Conservation (phyloP, 2,113 vertebrate species). For the Spea multiplicata region DNA sequence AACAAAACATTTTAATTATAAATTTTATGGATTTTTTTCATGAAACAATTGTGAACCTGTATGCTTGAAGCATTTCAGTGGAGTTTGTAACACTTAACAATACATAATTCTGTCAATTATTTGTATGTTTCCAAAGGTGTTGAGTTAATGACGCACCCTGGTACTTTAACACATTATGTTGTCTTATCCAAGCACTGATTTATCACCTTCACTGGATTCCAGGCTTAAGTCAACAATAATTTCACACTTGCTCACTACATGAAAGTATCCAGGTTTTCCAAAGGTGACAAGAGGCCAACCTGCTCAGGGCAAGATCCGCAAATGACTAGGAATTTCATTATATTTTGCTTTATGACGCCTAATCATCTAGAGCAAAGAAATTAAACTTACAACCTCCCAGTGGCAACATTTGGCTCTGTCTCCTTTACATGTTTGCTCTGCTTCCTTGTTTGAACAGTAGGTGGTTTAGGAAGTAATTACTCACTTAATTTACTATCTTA, state of each 20-base stretch:
- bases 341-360: not conserved
- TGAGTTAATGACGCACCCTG: constrained; percentile 16
- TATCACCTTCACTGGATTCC: constrained; percentile 32
- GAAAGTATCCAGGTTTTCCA: constrained; percentile 30
- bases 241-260: constrained; percentile 31
- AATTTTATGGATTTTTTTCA: too few species aligned
- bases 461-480: constrained; percentile 10
- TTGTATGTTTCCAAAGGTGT: constrained; percentile 35
- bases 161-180: constrained; percentile 39
- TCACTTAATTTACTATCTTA: constrained; percentile 1
- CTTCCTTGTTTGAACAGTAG: not conserved
- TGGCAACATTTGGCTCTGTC: constrained; percentile 1
- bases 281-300: constrained; percentile 32
- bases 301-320: constrained; percentile 41
- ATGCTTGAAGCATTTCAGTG: not conserved
- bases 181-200: constrained; percentile 11
- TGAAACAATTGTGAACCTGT: not conserved
- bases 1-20: too few species aligned
- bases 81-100: not conserved
- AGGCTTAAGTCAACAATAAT: constrained; percentile 28
- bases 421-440: not conserved
- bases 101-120: constrained; percentile 24
- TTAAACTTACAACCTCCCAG: not conserved
- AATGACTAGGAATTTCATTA: constrained; percentile 27
- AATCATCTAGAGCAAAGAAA: not conserved